These are phyloP conservation scores for Gallinago nigripennis DNA, from an alignment of 2,797 vertebrate genomes.

Conservation along the genomic window DNA sequence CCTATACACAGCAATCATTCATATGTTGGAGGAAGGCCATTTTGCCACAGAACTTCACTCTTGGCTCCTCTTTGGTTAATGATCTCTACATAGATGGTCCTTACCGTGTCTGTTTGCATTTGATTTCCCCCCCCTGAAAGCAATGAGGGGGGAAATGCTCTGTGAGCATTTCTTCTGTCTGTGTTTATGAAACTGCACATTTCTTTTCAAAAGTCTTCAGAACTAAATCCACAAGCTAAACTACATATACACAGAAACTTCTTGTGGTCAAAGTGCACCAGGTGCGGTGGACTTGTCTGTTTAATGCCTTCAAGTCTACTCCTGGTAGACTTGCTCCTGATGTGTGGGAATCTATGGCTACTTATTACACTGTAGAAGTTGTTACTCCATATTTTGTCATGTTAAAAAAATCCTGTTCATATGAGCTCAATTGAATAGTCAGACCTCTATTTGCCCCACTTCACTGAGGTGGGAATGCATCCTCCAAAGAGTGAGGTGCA, in stretches of 20 bases:
- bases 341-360: neutral
- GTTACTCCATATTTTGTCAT: neutral
- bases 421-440: neutral
- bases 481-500: neutral
- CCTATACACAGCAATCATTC: neutral
- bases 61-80: neutral
- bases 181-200: neutral
- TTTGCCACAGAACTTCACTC: neutral
- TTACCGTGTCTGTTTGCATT: neutral
- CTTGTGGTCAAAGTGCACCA: neutral
- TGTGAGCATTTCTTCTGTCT: neutral
- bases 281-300: neutral
- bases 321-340: neutral
- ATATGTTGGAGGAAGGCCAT: neutral
- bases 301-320: neutral
- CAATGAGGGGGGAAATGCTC: neutral
- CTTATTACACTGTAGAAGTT: neutral
- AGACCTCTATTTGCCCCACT: neutral
- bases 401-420: neutral
- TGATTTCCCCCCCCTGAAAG: neutral
- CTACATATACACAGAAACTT: neutral
- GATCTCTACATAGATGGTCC: neutral
- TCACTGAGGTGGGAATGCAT: neutral
- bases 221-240: neutral
- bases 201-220: neutral